phyloP scores from a whole-genome alignment of 53 echinoderm and acorn worm species.

The Stichopus horrens region DNA sequence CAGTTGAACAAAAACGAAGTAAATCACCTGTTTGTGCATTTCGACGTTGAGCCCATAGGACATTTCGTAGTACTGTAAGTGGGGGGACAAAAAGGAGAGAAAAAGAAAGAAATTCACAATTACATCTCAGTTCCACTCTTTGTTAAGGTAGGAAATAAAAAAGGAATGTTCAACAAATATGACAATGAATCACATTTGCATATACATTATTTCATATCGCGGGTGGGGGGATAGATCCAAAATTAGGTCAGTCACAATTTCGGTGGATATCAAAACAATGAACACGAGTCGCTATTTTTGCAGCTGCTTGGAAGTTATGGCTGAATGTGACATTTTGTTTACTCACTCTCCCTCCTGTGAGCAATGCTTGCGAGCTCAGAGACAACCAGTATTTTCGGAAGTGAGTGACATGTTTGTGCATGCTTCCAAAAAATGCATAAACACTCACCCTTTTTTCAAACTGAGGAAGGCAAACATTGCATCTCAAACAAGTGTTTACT shows the following conservation, averaged over 20 bases:
- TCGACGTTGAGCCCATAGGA: conserved; percentile 98
- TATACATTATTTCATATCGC: too few relatives aligned
- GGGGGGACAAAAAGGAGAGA: not conserved
- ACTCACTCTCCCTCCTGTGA: not conserved
- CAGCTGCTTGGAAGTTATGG: not conserved
- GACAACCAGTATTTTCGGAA: not conserved
- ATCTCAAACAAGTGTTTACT: not conserved
- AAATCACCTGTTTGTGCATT: conserved; percentile 99
- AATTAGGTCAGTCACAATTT: conserved; percentile 6
- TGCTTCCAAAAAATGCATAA: conserved; percentile 4
- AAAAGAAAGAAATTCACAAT: too few relatives aligned
- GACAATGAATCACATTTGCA: too few relatives aligned
- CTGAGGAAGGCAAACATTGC: not conserved
- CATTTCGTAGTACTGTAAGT: conserved; percentile 97
- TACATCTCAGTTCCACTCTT: too few relatives aligned
- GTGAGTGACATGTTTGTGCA: conserved; percentile 3
- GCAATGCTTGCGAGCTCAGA: not conserved
- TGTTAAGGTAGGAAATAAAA: too few relatives aligned
- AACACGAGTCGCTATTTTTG: not conserved
- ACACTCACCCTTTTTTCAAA: not conserved
- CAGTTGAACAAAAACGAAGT: not conserved
- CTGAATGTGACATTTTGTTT: not conserved
- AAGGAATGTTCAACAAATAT: too few relatives aligned
- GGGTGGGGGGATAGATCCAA: not conserved
- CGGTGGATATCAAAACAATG: not conserved